Conservation (phyloP, 1,140 invertebrate species). For the Dendrolimus kikuchii region DNA sequence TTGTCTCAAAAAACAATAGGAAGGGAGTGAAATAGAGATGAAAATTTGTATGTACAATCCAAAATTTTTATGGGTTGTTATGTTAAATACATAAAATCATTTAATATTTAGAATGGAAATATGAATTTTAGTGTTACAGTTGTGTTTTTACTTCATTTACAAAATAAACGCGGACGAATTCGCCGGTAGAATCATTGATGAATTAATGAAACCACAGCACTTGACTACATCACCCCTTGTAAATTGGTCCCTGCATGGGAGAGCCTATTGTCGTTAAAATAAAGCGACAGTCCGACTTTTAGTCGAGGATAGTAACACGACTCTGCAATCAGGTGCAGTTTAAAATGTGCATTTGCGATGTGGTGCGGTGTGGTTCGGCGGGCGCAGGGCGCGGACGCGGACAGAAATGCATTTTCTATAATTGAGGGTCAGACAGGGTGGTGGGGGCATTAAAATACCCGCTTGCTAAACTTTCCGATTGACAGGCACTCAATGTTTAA, state of each 20-base stretch:
- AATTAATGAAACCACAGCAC: no score
- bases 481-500: slow-evolving; percentile 15
- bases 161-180: no score
- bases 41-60: no score
- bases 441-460: slow-evolving; percentile 60
- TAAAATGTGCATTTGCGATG: slow-evolving; percentile 71
- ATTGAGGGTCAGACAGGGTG: slow-evolving; percentile 67
- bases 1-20: no score
- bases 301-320: slow-evolving; percentile 53
- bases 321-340: slow-evolving; percentile 67
- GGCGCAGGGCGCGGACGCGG: slow-evolving; percentile 59
- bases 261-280: slow-evolving; percentile 44
- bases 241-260: slow-evolving; percentile 17
- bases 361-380: slow-evolving; percentile 26
- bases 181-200: no score
- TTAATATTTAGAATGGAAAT: no score
- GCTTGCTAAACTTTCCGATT: slow-evolving; percentile 51
- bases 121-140: no score
- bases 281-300: slow-evolving; percentile 56
- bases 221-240: no score
- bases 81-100: no score
- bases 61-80: no score
- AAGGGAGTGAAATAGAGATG: no score
- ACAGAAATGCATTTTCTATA: slow-evolving; percentile 70
- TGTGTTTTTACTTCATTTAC: no score